A percentile compares a stretch with the other conserved stretches of the same genome.
phyloP scores from a whole-genome alignment of 2,113 vertebrate genomes.

The Bostrychus sinensis region DNA sequence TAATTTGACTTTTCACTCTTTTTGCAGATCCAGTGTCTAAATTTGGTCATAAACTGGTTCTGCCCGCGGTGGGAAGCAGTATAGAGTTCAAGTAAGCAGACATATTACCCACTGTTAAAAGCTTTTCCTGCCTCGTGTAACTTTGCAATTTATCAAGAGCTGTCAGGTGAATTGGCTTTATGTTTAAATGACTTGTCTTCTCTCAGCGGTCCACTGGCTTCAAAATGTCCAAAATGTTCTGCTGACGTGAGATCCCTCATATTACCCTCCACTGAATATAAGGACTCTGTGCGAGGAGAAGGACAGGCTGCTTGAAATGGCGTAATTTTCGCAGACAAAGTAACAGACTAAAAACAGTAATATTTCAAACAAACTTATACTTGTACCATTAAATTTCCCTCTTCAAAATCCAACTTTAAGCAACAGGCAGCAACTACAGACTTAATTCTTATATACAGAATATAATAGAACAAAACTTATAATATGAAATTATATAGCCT shows the following conservation, averaged over 20 bases:
- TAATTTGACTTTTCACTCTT: not conserved
- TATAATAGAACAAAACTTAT: too few relatives aligned
- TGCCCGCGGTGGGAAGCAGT: conserved; percentile 64
- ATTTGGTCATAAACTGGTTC: conserved; percentile 84
- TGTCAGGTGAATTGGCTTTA: not conserved
- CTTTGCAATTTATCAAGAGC: too few relatives aligned
- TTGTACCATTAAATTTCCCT: too few relatives aligned
- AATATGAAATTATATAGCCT: too few relatives aligned
- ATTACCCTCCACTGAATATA: conserved; percentile 74
- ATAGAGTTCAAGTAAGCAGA: conserved; percentile 57
- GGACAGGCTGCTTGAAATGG: conserved; percentile 78
- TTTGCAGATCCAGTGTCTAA: conserved; percentile 78
- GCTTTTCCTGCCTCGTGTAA: not conserved
- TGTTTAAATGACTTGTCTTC: not conserved
- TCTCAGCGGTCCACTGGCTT: conserved; percentile 18
- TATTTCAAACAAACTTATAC: not conserved
- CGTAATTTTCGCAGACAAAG: conserved; percentile 82
- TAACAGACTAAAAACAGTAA: conserved; percentile 7
- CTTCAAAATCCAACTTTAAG: too few relatives aligned
- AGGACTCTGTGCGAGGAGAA: conserved; percentile 79
- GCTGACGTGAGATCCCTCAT: conserved; percentile 62
- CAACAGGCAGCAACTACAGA: too few relatives aligned
- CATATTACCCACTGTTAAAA: not conserved
- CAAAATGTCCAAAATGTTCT: conserved; percentile 45
- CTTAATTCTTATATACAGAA: too few relatives aligned